Evolutionary conservation across 1,140 invertebrate genomes (phyloP), one percentile per base, ranked within the genome.

Genomic region (Penaeus japonicus): DNA sequence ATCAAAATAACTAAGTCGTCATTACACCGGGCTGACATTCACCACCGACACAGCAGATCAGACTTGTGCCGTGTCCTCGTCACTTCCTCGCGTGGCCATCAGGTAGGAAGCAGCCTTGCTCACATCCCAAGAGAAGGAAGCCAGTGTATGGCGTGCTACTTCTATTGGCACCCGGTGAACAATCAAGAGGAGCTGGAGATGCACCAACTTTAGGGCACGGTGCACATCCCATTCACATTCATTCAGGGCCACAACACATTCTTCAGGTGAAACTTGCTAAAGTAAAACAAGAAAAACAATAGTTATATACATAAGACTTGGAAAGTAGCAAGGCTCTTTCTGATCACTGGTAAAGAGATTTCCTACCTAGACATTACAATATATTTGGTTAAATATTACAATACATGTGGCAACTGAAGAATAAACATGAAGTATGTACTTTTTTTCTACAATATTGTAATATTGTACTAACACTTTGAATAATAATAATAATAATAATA

Each of bases 171-270:
- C 84, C 24, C 84, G 85, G 27, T 84, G 65, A 47, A 59, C 24
- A 12, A 65, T 81, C 24, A 90, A 81, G 10, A 89, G 85, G 27
- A 91, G 85, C 86, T 84, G 87, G 10, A 88, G 70, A 18, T 87
- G 87, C 22, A 89, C 85, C 39, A 91, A 55, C 84, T 91, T 91
- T 53, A 91, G 85, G 39, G 89, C 90, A 32, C 89, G 89, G 90
- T 97, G 95, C 0, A 98, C 96, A 91, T 98, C 96, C 97, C 97
- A 98, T 85, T 96, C 95, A 27, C 96, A 96, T 54, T 96, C 94
- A 91, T 98, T 96, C 4, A 99, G 92, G 0, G 97, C 96, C 84
- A 94, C 93, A 10, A 98, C 92, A 91, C 97, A 98, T 77, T 96
- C 95, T 89, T 96, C 96, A 0, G 95, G 95, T 0, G 95, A 95